Base-by-base conservation (phyloP, 2,113 vertebrate genomes). In the Sinocyclocheilus rhinocerous region DNA sequence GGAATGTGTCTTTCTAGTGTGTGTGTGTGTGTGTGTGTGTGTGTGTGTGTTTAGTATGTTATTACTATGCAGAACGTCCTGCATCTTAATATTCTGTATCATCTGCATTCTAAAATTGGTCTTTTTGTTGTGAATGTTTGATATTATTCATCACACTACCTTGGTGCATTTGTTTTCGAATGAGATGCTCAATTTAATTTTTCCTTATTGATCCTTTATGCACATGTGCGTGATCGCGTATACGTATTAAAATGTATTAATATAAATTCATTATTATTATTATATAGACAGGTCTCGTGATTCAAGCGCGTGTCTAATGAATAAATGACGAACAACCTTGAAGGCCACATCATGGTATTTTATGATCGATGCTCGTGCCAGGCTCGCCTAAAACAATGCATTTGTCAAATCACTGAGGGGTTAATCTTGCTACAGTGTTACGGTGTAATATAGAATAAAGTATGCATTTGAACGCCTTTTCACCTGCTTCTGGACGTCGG, bases 401-500 rank as follows among this genome's bases (percentile, higher is more conserved):
- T 36, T 50, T 36, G 12, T 3, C 26, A 72, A 70, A 36, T 11
- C 48, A 13, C 6, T 12, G 0, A 7, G 13, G 13, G 29, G 2
- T 6, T 22, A 5, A 59, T 70, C 3, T 59, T 5, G 26, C 22
- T 59, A 42, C 2, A 0, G 36, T 16, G 24, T 59, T 55, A 13
- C 26, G 57, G 12, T 70, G 24, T 18, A 39, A 39, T 39, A n/a
- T 84, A 90, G 90, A 85, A 79, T 36, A 89, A 89, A 90, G 76
- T 3, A 63, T 81, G 45, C 42, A 24, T 69, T 42, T 29, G 8
- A 83, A 42, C 16, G 61, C 13, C 12, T 70, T 69, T 63, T 72
- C 72, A 98, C 98, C 98, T 99, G 98, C 92, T 99, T 99, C 91
- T 99, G 97, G 48, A 99, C 98, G 82, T 99, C 98, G 57, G 97